phyloP scores from a whole-genome alignment of 2,797 vertebrate species.

The Falco columbarius region DNA sequence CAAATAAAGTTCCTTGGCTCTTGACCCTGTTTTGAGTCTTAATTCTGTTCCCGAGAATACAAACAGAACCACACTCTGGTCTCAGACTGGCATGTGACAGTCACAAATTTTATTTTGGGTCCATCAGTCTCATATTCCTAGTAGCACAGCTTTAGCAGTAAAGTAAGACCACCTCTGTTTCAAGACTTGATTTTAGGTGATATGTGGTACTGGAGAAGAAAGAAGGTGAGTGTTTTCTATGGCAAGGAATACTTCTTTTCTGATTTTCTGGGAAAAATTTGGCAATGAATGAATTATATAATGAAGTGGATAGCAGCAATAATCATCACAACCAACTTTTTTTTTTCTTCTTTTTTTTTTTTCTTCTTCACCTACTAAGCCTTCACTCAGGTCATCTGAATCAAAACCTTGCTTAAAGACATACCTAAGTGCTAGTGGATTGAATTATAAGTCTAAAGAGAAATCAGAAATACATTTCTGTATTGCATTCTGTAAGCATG shows the following conservation, averaged over 20 bases:
- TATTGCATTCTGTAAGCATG: no score
- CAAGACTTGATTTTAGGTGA: not conserved
- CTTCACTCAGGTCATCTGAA: not conserved
- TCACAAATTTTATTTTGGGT: not conserved
- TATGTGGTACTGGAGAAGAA: not conserved
- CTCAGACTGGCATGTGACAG: no score
- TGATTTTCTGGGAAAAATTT: not conserved
- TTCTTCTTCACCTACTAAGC: not conserved
- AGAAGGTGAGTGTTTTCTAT: not conserved
- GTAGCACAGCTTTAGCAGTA: not conserved
- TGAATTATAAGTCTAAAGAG: not conserved
- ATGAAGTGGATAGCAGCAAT: not conserved
- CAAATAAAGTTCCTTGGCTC: no score
- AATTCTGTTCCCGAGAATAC: no score
- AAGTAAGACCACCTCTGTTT: not conserved
- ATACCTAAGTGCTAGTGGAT: not conserved
- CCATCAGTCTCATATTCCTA: not conserved
- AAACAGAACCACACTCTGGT: no score
- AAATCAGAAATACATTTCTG: not conserved
- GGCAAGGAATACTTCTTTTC: not conserved
- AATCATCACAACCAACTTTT: accelerated
- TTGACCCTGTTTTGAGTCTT: no score
- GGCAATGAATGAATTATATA: not conserved
- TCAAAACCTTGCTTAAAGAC: not conserved
- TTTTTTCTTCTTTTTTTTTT: not conserved